A percentile compares a stretch with the other conserved stretches of the same genome.
Conservation (phyloP, 2,113 vertebrate genomes). For the Numida meleagris region DNA sequence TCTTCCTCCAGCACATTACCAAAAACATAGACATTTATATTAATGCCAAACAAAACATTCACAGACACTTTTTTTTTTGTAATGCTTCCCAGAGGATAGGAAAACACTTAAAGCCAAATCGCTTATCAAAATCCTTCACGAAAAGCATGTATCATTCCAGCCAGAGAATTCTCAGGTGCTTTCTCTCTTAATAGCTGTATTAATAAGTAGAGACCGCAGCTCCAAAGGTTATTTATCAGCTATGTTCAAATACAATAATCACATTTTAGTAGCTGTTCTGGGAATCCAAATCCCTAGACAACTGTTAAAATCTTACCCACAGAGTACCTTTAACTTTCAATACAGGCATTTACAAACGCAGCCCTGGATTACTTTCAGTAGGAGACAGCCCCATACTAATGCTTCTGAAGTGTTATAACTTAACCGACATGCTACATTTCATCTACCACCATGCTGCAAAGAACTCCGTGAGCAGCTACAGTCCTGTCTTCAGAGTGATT, state of each 20-base stretch:
- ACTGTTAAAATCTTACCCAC: neutral
- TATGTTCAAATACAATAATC: constrained; percentile 35
- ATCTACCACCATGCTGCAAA: neutral
- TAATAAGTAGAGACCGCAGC: neutral
- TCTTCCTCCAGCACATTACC: constrained; percentile 36
- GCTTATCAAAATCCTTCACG: neutral
- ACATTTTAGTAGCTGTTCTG: constrained; percentile 20
- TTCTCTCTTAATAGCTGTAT: neutral
- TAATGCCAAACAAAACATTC: constrained; percentile 42
- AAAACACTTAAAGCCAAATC: constrained; percentile 26
- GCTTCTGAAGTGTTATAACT: neutral
- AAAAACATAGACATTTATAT: constrained; percentile 5
- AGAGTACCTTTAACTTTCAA: constrained; percentile 1
- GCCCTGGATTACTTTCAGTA: neutral
- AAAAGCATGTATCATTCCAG: neutral
- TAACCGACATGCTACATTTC: neutral
- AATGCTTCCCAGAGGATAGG: neutral
- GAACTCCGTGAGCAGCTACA: neutral
- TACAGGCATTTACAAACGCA: neutral
- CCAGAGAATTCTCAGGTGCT: neutral
- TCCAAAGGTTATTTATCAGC: constrained; percentile 23
- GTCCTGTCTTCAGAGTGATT: neutral
- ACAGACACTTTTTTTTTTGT: neutral
- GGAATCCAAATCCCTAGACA: constrained; percentile 1
- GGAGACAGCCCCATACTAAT: neutral